Evolutionary conservation across 1,140 invertebrate species (phyloP), one percentile per base, ranked within the genome.

Genomic region (Heliconius eleuchia): DNA sequence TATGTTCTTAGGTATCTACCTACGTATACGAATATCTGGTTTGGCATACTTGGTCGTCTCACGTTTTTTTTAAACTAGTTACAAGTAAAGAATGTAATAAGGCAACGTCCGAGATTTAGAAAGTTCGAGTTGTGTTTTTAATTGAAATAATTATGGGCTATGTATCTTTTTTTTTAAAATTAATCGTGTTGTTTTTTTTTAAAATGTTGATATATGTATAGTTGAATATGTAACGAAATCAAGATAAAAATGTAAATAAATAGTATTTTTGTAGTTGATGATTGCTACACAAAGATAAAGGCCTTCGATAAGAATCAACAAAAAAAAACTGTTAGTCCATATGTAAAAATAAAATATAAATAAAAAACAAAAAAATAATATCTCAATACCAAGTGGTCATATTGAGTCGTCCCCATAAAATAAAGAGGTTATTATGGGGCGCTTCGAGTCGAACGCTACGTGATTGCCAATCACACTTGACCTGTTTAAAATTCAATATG

Each of bases 41-140:
- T 82, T 82, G 72, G 57, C 70, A 73, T 83, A 80, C 79, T 77
- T 77, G 76, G 70, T 37, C 70, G 73, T 52, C 55, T 70, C 78
- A 34, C 34, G 76, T 73, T 76, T 75, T 75, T 83, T 83, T 83
- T 76, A 78, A 71, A 57, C 57, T 79, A 75, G 60, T 50, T 78
- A 80, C 71, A 55, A 74, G 76, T 55, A 80, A 79, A 66, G 74
- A 77, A 76, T 78, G 73, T 71, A 50, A 73, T 27, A 70, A 46
- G 42, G 57, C 79, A 80, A 81, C 78, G 70, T 85, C 86, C 70
- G 57, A 74, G 74, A 74, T 37, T 74, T 74, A 73, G 77, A 73
- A 73, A 78, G 71, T 73, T 23, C 19, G 46, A 66, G 72, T 50
- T 0, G 39, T 18, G 57, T 74, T 50, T 52, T 74, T 74, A 74